These are phyloP conservation scores for Amblyopsis rosae DNA, from an alignment of 2,113 vertebrate species.

Conservation along the genomic window DNA sequence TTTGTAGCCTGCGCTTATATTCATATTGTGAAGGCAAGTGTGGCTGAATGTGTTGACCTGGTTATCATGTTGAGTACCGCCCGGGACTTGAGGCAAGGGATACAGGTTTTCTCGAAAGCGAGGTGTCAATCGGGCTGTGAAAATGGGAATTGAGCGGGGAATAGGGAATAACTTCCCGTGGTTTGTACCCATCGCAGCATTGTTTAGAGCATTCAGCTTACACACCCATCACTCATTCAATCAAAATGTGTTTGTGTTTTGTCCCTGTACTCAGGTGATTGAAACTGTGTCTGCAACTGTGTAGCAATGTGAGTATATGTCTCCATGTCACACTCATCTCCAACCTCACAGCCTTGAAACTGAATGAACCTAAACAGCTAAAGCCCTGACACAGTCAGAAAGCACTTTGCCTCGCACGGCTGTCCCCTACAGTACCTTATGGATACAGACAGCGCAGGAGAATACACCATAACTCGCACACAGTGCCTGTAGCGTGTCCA, in stretches of 20 bases:
- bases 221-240: constrained; percentile 62
- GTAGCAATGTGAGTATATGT: constrained; percentile 46
- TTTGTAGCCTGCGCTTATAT: background rate
- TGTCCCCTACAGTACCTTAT: too few relatives aligned
- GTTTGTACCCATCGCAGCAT: constrained; percentile 55
- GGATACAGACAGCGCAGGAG: too few relatives aligned
- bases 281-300: constrained; percentile 35
- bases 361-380: constrained; percentile 69
- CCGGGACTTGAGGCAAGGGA: constrained; percentile 40
- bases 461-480: constrained; percentile 34
- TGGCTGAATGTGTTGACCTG: constrained; percentile 54
- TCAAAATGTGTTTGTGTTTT: constrained; percentile 25
- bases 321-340: constrained; percentile 49
- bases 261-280: constrained; percentile 35
- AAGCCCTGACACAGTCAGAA: constrained; percentile 39
- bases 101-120: constrained; percentile 56
- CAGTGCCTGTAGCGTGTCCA: constrained; percentile 33
- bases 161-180: constrained; percentile 69
- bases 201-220: constrained; percentile 57
- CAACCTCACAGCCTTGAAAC: constrained; percentile 46
- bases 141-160: constrained; percentile 76
- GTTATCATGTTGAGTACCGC: constrained; percentile 48
- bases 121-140: constrained; percentile 74
- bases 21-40: constrained; percentile 23
- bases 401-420: constrained; percentile 1